Evolutionary conservation across 2,888 invertebrate genomes (phyloP).

Genomic region (Allacma fusca): DNA sequence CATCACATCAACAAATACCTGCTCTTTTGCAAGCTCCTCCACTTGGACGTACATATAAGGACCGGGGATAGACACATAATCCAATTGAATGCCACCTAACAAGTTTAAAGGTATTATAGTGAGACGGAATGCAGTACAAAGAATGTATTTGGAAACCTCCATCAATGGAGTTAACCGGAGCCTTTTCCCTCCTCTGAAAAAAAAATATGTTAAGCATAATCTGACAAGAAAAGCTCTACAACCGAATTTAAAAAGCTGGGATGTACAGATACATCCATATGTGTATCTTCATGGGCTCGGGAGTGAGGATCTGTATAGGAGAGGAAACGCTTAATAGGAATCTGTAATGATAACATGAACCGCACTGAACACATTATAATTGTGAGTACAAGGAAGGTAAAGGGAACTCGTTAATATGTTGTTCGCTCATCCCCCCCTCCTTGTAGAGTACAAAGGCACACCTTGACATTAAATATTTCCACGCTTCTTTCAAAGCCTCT

Average conservation of each 20-base stretch:
- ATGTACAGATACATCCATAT: neutral
- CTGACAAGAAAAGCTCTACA: conserved; percentile 10
- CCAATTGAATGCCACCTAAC: conserved; percentile 16
- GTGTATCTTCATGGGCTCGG: too few species aligned
- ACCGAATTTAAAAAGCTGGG: neutral
- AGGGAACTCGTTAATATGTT: neutral
- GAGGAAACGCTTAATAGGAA: neutral
- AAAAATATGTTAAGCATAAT: conserved; percentile 12
- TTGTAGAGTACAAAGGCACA: conserved; percentile 18
- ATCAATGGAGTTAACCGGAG: conserved; percentile 22
- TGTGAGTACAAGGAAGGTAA: too few species aligned
- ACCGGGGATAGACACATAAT: neutral
- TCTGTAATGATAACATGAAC: too few species aligned
- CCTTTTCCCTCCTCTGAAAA: conserved; percentile 20
- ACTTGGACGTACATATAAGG: neutral
- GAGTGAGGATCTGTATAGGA: neutral
- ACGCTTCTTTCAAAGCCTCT: conserved; percentile 1
- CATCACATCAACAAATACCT: too few species aligned
- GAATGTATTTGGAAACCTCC: conserved; percentile 1
- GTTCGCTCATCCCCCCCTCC: neutral
- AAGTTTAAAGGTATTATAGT: conserved; percentile 6
- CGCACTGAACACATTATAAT: too few species aligned
- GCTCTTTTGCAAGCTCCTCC: neutral
- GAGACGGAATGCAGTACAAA: neutral
- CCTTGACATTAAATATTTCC: conserved; percentile 30